Conservation (phyloP, 2,113 vertebrate species). For the Prunella himalayana region DNA sequence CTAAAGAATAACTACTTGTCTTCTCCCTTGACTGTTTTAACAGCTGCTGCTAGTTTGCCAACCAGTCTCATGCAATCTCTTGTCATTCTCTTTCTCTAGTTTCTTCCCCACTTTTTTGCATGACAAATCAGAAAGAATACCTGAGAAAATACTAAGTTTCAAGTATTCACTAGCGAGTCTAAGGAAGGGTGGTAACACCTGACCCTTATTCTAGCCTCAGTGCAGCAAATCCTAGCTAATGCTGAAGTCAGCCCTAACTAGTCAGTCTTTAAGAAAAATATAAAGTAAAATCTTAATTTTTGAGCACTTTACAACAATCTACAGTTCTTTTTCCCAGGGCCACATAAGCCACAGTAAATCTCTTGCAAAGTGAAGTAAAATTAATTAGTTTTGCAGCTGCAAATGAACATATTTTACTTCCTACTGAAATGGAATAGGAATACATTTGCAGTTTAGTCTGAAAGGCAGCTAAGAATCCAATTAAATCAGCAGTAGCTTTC, state of each 20-base stretch:
- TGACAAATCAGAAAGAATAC: not conserved
- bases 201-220: not conserved
- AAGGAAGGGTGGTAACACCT: not conserved
- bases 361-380: conserved; percentile 23
- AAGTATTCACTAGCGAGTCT: not conserved
- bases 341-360: conserved; percentile 10
- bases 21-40: not conserved
- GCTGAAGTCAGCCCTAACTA: not conserved
- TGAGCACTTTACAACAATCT: not conserved
- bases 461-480: conserved; percentile 20
- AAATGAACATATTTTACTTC: conserved; percentile 29
- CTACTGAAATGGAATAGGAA: not conserved
- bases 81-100: not conserved
- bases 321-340: not conserved
- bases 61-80: not conserved
- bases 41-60: conserved; percentile 9
- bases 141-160: not conserved
- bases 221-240: not conserved
- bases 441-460: not conserved
- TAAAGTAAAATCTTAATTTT: not conserved
- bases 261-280: not conserved
- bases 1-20: not conserved
- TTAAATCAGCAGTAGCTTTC: not conserved
- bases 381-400: conserved; percentile 27
- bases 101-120: not conserved